phyloP scores from a whole-genome alignment of 1,140 invertebrate species.

The Macrobrachium rosenbergii region DNA sequence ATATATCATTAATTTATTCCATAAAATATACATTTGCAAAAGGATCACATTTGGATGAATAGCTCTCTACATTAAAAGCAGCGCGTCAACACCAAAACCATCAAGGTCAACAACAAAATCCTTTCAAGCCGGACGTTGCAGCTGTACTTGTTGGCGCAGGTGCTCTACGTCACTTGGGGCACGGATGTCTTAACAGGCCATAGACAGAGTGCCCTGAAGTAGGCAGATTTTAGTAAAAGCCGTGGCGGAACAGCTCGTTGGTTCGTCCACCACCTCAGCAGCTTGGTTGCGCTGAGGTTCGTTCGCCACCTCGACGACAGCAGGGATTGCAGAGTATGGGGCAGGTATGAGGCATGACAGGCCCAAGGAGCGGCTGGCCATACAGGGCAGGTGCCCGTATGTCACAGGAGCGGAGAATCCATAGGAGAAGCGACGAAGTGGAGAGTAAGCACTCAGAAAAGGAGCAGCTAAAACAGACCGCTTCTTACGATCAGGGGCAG shows the following conservation, averaged over 20 bases:
- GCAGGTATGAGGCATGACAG: slow-evolving; percentile 4
- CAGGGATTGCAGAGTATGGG: slow-evolving; percentile 8
- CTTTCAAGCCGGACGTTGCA: too few relatives aligned
- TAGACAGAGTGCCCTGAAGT: too few relatives aligned
- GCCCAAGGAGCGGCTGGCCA: not conserved
- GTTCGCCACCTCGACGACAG: slow-evolving; percentile 1
- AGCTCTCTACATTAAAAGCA: too few relatives aligned
- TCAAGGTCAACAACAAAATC: too few relatives aligned
- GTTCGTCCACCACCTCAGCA: slow-evolving; percentile 37
- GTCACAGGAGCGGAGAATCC: slow-evolving; percentile 29
- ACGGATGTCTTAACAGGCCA: too few relatives aligned
- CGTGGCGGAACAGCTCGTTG: slow-evolving; percentile 20
- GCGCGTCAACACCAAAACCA: too few relatives aligned
- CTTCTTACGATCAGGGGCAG: slow-evolving; percentile 12
- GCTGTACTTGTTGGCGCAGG: too few relatives aligned
- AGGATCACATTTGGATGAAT: too few relatives aligned
- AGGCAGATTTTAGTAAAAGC: slow-evolving; percentile 10
- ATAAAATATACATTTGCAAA: too few relatives aligned
- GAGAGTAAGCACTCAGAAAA: not conserved
- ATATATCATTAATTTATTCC: too few relatives aligned
- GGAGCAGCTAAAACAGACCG: slow-evolving; percentile 28
- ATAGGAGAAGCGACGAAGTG: slow-evolving; percentile 27
- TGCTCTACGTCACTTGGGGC: too few relatives aligned
- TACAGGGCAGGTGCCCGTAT: slow-evolving; percentile 12
- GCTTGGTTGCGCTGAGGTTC: not conserved